These are phyloP conservation scores for Melieria crassipennis DNA, from an alignment of 2,888 invertebrate genomes.

Conservation along the genomic window DNA sequence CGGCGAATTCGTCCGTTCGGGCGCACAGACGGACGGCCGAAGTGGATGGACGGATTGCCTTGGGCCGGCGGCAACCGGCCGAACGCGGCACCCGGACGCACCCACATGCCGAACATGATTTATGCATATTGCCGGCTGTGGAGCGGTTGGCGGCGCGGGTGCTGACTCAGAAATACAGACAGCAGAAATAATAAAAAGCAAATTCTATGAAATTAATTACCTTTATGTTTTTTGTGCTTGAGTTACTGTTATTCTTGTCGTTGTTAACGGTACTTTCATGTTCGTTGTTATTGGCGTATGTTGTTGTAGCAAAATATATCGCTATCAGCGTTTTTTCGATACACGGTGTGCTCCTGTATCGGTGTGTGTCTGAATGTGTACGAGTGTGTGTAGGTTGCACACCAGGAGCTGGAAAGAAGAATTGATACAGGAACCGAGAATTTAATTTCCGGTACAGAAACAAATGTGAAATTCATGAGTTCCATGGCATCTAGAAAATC, in stretches of 20 bases:
- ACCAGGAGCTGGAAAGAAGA: no score
- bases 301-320: no score
- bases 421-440: neutral
- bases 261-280: neutral
- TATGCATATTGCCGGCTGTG: conserved; percentile 3
- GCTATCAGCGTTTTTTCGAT: no score
- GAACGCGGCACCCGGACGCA: neutral
- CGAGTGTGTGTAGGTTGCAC: neutral
- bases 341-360: no score
- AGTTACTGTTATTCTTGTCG: neutral
- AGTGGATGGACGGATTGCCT: no score
- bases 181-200: neutral
- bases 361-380: neutral
- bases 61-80: neutral
- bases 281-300: neutral
- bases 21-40: neutral
- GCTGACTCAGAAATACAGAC: conserved; percentile 26
- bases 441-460: conserved; percentile 16
- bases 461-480: neutral
- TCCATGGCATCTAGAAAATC: no score
- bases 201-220: conserved; percentile 28
- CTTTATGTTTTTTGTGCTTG: conserved; percentile 22
- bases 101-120: conserved; percentile 1
- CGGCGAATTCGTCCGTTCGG: neutral
- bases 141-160: neutral